A percentile compares a stretch with the other conserved stretches of the same genome.
Conservation (phyloP, 2,888 invertebrate genomes). For the Stenurella melanura region DNA sequence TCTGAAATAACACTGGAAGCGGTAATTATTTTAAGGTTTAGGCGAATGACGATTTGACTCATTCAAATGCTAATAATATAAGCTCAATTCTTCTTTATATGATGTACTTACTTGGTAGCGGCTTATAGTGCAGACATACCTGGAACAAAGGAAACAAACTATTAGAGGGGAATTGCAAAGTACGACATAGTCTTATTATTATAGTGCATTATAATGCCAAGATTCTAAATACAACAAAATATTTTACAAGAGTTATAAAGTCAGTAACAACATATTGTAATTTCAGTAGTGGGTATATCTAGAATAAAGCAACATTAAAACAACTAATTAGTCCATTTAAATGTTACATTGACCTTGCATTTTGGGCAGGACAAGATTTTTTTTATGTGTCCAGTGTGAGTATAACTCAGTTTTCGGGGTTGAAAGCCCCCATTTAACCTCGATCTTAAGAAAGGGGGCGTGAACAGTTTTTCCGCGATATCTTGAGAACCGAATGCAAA, state of each 20-base stretch:
- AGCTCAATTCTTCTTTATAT: constrained; percentile 26
- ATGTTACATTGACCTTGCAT: too few relatives aligned
- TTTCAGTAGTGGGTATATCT: too few relatives aligned
- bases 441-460: too few relatives aligned
- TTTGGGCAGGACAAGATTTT: too few relatives aligned
- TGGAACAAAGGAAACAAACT: constrained; percentile 24
- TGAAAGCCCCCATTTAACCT: too few relatives aligned
- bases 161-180: not conserved
- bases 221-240: not conserved
- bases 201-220: not conserved
- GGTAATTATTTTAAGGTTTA: constrained; percentile 36
- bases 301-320: too few relatives aligned
- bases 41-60: constrained; percentile 24
- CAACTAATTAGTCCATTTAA: too few relatives aligned
- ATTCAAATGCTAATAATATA: constrained; percentile 34
- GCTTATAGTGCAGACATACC: constrained; percentile 7
- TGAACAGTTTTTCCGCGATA: too few relatives aligned
- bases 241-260: not conserved
- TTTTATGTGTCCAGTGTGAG: too few relatives aligned
- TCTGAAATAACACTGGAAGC: constrained; percentile 33
- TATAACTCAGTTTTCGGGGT: too few relatives aligned
- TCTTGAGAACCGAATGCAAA: too few relatives aligned
- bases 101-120: constrained; percentile 7
- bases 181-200: not conserved
- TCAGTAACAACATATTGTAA: not conserved